phyloP scores from a whole-genome alignment of 2,113 vertebrate genomes.

The Camelus bactrianus region DNA sequence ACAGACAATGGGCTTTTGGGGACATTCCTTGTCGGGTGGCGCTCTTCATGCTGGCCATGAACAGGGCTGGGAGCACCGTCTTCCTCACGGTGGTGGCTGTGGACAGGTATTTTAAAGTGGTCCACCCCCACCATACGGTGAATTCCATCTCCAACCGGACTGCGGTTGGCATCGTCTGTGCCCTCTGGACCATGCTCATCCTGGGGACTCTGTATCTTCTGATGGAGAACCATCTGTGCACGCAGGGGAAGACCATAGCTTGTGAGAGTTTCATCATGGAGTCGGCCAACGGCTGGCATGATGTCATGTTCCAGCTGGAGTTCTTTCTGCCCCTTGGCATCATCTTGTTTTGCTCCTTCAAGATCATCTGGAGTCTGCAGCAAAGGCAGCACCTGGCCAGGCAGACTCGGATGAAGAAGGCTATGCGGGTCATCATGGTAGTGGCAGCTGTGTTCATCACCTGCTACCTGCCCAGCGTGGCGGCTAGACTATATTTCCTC shows the following conservation, averaged over 20 bases:
- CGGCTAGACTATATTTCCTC: slow-evolving; percentile 71
- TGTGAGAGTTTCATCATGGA: slow-evolving; percentile 87
- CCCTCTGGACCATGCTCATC: slow-evolving; percentile 86
- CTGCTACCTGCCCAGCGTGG: slow-evolving; percentile 88
- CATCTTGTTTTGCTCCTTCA: slow-evolving; percentile 79
- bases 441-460: slow-evolving; percentile 84
- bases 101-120: slow-evolving; percentile 90
- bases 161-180: slow-evolving; percentile 81
- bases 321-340: slow-evolving; percentile 80
- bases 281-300: slow-evolving; percentile 76
- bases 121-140: slow-evolving; percentile 84
- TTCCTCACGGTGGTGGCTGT: slow-evolving; percentile 89
- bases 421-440: slow-evolving; percentile 83
- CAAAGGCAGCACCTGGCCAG: slow-evolving; percentile 67
- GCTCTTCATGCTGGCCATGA: slow-evolving; percentile 89
- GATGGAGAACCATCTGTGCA: slow-evolving; percentile 48
- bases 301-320: slow-evolving; percentile 83
- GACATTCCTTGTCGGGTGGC: slow-evolving; percentile 81
- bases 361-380: slow-evolving; percentile 70
- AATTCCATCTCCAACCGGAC: slow-evolving; percentile 82
- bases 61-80: slow-evolving; percentile 87
- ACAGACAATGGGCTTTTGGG: slow-evolving; percentile 76
- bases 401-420: slow-evolving; percentile 54
- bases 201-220: slow-evolving; percentile 62
- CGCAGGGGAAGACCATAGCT: background rate